phyloP scores from a whole-genome alignment of 2,888 invertebrate species.

The Stenodera caucasica region DNA sequence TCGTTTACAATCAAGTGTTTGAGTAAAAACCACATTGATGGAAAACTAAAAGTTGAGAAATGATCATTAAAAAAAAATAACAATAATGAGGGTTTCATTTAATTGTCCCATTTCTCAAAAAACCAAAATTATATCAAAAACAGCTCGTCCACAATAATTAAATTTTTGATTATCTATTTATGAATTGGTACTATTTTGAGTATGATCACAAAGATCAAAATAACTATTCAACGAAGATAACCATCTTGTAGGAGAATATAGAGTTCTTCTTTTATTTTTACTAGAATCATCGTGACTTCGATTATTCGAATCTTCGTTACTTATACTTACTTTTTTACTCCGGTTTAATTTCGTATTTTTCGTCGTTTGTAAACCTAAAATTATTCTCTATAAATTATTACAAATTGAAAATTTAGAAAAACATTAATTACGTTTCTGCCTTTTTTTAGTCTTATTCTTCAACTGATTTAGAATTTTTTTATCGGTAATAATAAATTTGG shows the following conservation, averaged over 20 bases:
- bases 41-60: constrained; percentile 40
- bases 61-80: constrained; percentile 7
- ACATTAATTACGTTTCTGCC: neutral
- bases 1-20: constrained; percentile 47
- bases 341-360: neutral
- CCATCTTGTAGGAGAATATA: neutral
- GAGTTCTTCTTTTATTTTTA: neutral
- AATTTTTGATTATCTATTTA: too few relatives aligned
- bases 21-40: constrained; percentile 46
- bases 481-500: neutral
- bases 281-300: neutral
- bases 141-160: too few relatives aligned
- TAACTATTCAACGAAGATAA: neutral
- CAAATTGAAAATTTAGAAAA: neutral
- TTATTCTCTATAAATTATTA: neutral
- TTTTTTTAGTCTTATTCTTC: neutral
- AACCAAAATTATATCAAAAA: too few relatives aligned
- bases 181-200: too few relatives aligned
- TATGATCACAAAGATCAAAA: neutral
- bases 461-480: neutral
- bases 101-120: too few relatives aligned
- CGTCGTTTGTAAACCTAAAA: neutral
- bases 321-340: neutral
- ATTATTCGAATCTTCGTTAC: neutral
- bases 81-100: too few relatives aligned